Evolutionary conservation across 2,888 invertebrate species (phyloP).

Genomic region (Spatulosminthurus flaviceps): DNA sequence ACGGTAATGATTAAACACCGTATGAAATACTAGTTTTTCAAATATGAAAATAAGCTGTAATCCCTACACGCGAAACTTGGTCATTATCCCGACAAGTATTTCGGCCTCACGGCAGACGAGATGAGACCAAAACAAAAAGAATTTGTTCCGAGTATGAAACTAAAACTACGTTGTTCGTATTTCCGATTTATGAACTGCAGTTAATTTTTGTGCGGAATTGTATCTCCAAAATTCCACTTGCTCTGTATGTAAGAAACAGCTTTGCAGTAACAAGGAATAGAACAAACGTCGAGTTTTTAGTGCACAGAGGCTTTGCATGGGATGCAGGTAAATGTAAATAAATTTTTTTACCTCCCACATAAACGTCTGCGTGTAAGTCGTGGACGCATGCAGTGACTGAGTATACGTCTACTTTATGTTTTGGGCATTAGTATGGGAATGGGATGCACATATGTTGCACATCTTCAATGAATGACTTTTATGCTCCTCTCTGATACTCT

Average conservation of each 20-base stretch:
- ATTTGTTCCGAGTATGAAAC: no score
- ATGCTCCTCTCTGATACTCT: constrained; percentile 2
- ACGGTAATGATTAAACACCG: constrained; percentile 5
- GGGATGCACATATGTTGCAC: constrained; percentile 35
- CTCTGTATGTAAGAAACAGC: neutral
- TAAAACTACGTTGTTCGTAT: no score
- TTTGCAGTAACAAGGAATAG: neutral
- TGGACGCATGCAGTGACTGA: constrained; percentile 26
- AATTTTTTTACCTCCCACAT: constrained; percentile 25
- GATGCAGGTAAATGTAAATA: constrained; percentile 12
- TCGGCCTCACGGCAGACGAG: no score
- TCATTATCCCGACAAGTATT: no score
- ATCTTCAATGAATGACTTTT: constrained; percentile 34
- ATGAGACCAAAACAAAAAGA: neutral
- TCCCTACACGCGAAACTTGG: no score
- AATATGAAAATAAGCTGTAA: neutral
- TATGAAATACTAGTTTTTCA: neutral
- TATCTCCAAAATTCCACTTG: neutral
- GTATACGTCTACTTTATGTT: constrained; percentile 19
- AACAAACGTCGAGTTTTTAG: neutral
- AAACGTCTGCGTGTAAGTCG: constrained; percentile 13
- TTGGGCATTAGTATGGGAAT: constrained; percentile 38
- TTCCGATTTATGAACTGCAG: neutral
- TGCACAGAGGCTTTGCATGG: neutral
- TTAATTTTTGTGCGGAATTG: neutral